These are phyloP conservation scores for Megalopta genalis DNA, from an alignment of 1,140 invertebrate genomes.

Conservation along the genomic window DNA sequence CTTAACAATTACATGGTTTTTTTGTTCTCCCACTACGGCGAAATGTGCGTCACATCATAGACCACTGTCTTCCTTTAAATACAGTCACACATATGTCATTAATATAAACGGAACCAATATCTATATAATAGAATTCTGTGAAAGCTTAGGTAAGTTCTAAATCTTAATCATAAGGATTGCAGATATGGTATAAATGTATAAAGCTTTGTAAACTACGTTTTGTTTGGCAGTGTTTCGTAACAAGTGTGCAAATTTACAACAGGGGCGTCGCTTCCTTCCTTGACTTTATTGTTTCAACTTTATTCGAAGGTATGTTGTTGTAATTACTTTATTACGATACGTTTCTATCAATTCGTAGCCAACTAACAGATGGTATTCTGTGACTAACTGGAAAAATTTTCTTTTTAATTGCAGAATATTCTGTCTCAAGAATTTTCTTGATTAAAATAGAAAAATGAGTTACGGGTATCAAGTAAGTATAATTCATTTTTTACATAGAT, in stretches of 20 bases:
- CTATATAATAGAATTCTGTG: neutral
- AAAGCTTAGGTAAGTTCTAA: slow-evolving; percentile 14
- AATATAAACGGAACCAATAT: neutral
- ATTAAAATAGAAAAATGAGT: slow-evolving; percentile 55
- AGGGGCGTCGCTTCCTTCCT: slow-evolving; percentile 15
- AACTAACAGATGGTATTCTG: neutral
- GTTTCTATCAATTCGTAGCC: neutral
- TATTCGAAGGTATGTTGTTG: neutral
- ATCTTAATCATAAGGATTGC: neutral
- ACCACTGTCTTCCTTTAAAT: neutral
- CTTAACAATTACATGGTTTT: neutral
- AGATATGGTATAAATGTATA: slow-evolving; percentile 18
- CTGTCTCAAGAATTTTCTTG: neutral
- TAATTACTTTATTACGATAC: neutral
- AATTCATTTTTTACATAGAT: slow-evolving; percentile 3
- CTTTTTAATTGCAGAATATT: slow-evolving; percentile 35
- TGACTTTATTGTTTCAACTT: neutral
- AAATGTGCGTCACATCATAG: neutral
- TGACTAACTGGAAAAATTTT: neutral
- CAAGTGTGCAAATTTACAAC: neutral
- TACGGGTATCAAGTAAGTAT: slow-evolving; percentile 68
- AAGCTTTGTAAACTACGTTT: neutral
- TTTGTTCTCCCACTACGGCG: neutral
- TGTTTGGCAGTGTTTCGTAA: slow-evolving; percentile 39
- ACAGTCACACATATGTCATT: neutral